Evolutionary conservation across 2,888 invertebrate genomes (phyloP).

Genomic region (Dolichomitus sp.): DNA sequence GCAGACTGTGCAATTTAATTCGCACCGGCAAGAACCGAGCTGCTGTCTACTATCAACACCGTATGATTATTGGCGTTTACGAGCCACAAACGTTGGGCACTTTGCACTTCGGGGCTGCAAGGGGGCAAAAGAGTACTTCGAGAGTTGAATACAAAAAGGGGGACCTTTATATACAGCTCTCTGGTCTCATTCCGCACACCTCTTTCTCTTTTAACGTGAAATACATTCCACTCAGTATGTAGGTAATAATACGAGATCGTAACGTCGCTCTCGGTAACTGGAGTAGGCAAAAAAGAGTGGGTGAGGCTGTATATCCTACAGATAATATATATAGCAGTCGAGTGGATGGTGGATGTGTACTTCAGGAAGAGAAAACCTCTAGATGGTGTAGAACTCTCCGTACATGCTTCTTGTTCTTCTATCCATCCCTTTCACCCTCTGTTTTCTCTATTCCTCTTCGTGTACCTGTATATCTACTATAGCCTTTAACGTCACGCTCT

Average conservation of each 20-base stretch:
- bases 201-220: constrained; percentile 44
- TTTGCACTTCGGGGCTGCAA: constrained; percentile 61
- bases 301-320: constrained; percentile 12
- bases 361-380: constrained; percentile 25
- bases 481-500: constrained; percentile 36
- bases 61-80: constrained; percentile 66
- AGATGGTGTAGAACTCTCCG: constrained; percentile 6
- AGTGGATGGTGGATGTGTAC: constrained; percentile 33
- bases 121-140: constrained; percentile 35
- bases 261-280: constrained; percentile 49
- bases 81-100: constrained; percentile 65
- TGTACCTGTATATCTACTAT: constrained; percentile 7
- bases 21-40: constrained; percentile 49
- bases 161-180: constrained; percentile 19
- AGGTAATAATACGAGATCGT: constrained; percentile 58
- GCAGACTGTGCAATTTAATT: constrained; percentile 61
- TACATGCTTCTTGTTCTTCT: constrained; percentile 22
- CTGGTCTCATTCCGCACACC: constrained; percentile 11
- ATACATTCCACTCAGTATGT: constrained; percentile 53
- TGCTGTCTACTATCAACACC: constrained; percentile 58
- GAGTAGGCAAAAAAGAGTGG: constrained; percentile 37
- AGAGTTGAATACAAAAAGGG: constrained; percentile 25
- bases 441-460: constrained; percentile 37
- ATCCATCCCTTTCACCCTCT: constrained; percentile 7
- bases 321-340: neutral